Base-by-base conservation (phyloP, 2,797 vertebrate genomes). In the Halcyon smyrnensis region DNA sequence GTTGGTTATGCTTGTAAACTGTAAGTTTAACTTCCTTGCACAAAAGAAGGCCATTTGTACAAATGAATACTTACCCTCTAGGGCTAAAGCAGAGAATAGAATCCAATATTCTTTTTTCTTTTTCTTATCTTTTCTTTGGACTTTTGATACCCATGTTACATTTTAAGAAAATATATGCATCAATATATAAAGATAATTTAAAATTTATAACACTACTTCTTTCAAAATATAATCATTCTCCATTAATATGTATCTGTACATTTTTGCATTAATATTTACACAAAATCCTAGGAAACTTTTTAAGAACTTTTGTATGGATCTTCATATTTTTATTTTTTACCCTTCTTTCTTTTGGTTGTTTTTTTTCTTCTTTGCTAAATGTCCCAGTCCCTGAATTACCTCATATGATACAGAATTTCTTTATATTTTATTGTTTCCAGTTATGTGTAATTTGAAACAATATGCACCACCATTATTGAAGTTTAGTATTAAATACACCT, bases 401-500 rank as follows among this genome's bases (percentile, higher is more conserved):
- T 75, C 4, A 8, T 13, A 37, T 16, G 15, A 54, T 57, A 28
- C 11, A 78, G 6, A 82, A 71, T 12, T 75, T 60, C 6, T 37
- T 89, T 67, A 51, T 39, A 68, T 75, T 87, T 74, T 10, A 2
- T 59, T 73, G 16, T 12, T 82, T 9, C 4, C 64, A 70, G 67
- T 80, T 63, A 50, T 4, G 27, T 27, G 43, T 53, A 34, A 39
- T 69, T 74, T 80, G 15, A 65, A 94, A 67, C 5, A 50, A 54
- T 45, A 74, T 43, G 5, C 14, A 63, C 3, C 0, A 0, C 3
- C 0, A 0, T 45, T 90, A 69, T 57, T 87, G 27, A 84, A 65
- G 24, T 82, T 93, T 64, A 74, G 8, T 63, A 56, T 87, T 94
- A 94, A 95, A 82, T 84, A 93, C 89, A 9, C 19, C 10, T 67